Evolutionary conservation across 2,888 invertebrate species (phyloP).

Genomic region (Sepiola atlantica): DNA sequence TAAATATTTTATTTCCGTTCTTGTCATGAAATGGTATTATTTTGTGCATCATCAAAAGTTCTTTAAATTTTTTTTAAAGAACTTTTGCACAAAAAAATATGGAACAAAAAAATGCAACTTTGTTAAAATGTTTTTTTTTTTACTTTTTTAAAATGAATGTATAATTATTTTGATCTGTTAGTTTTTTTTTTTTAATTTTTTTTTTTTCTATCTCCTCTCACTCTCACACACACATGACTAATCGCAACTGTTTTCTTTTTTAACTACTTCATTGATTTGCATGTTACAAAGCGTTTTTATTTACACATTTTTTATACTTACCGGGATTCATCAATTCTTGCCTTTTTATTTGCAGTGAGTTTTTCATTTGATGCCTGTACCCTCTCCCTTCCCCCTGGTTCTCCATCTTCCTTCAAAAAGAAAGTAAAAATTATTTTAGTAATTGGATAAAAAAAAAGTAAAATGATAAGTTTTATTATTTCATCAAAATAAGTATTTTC

Average conservation of each 20-base stretch:
- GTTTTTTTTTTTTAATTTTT: background rate
- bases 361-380: background rate
- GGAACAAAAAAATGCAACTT: too few species aligned
- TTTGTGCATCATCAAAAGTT: background rate
- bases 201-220: too few species aligned
- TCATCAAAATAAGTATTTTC: too few species aligned
- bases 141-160: background rate
- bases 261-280: background rate
- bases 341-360: background rate
- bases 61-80: too few species aligned
- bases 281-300: background rate
- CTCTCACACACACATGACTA: too few species aligned
- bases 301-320: background rate
- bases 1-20: background rate
- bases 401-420: too few species aligned
- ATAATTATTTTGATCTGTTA: background rate
- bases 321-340: background rate
- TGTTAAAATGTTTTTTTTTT: background rate
- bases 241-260: background rate
- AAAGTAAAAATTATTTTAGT: too few species aligned
- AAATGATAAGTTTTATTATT: too few species aligned
- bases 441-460: too few species aligned
- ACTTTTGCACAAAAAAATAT: too few species aligned
- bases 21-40: background rate
- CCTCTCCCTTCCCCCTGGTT: background rate